phyloP scores from a whole-genome alignment of 1,140 invertebrate genomes.

The Bombus turneri region DNA sequence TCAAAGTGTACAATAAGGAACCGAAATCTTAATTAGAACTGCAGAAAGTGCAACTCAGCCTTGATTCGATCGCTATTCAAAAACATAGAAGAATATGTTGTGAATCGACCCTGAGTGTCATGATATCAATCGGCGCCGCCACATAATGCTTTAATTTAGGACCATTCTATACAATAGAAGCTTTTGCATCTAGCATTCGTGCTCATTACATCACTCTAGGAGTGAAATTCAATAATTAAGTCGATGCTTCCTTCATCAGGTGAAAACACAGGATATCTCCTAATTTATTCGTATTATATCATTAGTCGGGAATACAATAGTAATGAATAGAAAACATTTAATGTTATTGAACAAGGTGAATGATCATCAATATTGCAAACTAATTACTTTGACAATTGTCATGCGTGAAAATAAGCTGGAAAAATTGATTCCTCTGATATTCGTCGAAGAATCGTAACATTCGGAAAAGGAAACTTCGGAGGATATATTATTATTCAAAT shows the following conservation, averaged over 20 bases:
- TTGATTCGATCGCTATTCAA: background rate
- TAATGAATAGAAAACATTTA: background rate
- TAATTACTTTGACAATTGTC: background rate
- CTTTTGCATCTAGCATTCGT: background rate
- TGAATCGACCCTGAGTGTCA: background rate
- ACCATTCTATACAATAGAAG: background rate
- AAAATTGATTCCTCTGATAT: background rate
- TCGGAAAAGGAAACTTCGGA: background rate
- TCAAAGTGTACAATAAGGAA: constrained; percentile 1
- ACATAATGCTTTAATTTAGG: background rate
- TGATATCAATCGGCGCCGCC: background rate
- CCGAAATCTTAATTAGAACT: background rate
- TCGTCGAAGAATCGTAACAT: background rate
- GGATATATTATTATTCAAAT: background rate
- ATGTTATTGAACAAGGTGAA: background rate
- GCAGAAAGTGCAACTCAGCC: background rate
- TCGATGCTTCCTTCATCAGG: background rate
- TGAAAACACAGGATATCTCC: background rate
- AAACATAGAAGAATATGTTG: background rate
- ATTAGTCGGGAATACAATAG: constrained; percentile 9
- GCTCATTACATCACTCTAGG: background rate
- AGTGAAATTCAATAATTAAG: constrained; percentile 27
- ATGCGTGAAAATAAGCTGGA: background rate
- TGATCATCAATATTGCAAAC: background rate
- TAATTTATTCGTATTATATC: background rate